Base-by-base conservation (phyloP, 2,797 vertebrate genomes). In the Gouania willdenowi region DNA sequence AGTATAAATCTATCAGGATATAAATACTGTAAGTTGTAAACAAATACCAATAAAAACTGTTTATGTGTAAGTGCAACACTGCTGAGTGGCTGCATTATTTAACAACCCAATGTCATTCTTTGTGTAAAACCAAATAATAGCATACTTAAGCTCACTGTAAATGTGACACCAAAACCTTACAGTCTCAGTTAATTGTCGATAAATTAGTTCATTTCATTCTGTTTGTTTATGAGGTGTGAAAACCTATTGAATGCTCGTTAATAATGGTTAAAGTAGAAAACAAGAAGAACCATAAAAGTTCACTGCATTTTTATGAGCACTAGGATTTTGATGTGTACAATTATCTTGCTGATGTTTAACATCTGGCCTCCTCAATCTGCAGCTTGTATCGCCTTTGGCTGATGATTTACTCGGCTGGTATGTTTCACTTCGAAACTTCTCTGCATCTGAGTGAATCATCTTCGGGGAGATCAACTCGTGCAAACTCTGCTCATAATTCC, bases 391-490 rank as follows among this genome's bases (percentile, higher is more conserved):
- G 18, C 9, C 13, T 25, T 10, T 36, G 40, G 37, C 22, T 17
- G 16, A 41, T 43, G 33, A 17, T 43, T 44, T 53, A 11, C 3
- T 24, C 10, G 1, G n/a, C 34, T 32, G n/a, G 20, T 32, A 30
- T 38, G n/a, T 41, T 44, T 52, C 36, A 26, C 35, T 12, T 29
- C 24, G 9, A 14, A 7, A 16, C 38, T 39, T 20, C 26, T 31
- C 57, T 13, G 29, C 21, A 29, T 41, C 11, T 21, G 14, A 28
- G 3, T 15, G 4, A 18, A 26, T 52, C 59, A 62, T 15, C 41
- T 41, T 42, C 34, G 5, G 21, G 38, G 49, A 39, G 25, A 26
- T n/a, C n/a, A 35, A 31, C 44, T 44, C 32, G 21, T 34, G 22
- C 3, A 2, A 48, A 55, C 34, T 43, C 26, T 36, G 9, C 19